Conservation (phyloP, 1,140 invertebrate species). For the Hormaphis cornu region DNA sequence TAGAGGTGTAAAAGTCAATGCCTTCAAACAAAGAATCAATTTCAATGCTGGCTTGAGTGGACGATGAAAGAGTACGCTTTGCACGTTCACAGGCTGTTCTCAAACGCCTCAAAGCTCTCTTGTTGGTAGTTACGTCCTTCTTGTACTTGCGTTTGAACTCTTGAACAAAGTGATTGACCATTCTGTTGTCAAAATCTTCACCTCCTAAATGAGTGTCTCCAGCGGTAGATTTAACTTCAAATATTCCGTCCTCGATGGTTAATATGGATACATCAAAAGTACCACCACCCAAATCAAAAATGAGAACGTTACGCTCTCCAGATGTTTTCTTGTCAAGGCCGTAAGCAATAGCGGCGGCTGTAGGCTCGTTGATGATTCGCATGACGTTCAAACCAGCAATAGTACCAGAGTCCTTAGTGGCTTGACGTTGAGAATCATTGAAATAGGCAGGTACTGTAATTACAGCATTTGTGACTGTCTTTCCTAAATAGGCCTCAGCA, state of each 20-base stretch:
- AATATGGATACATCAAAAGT: constrained; percentile 96
- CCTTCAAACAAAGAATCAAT: constrained; percentile 93
- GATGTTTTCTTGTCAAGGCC: constrained; percentile 92
- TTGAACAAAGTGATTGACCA: constrained; percentile 92
- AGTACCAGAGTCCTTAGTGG: constrained; percentile 82
- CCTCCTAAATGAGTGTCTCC: constrained; percentile 97
- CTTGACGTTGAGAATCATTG: constrained; percentile 84
- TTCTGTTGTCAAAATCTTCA: constrained; percentile 93
- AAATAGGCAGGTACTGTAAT: constrained; percentile 88
- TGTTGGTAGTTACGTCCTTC: constrained; percentile 83
- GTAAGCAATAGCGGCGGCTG: constrained; percentile 98
- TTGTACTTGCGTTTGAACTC: constrained; percentile 98
- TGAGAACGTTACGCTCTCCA: constrained; percentile 70
- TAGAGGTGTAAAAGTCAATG: constrained; percentile 91
- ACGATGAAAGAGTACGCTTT: constrained; percentile 89
- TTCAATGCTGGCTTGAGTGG: constrained; percentile 86
- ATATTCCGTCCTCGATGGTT: constrained; percentile 89
- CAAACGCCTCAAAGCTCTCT: constrained; percentile 80
- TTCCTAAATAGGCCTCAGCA: constrained; percentile 87
- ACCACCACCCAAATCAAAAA: constrained; percentile 94
- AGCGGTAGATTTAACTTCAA: constrained; percentile 93
- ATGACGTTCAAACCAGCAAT: constrained; percentile 78
- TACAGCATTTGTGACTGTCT: constrained; percentile 78
- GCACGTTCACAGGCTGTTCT: constrained; percentile 91
- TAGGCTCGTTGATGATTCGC: constrained; percentile 91